Conservation (phyloP, 2,888 invertebrate species). For the Scaptodrosophila latifasciaeformis region DNA sequence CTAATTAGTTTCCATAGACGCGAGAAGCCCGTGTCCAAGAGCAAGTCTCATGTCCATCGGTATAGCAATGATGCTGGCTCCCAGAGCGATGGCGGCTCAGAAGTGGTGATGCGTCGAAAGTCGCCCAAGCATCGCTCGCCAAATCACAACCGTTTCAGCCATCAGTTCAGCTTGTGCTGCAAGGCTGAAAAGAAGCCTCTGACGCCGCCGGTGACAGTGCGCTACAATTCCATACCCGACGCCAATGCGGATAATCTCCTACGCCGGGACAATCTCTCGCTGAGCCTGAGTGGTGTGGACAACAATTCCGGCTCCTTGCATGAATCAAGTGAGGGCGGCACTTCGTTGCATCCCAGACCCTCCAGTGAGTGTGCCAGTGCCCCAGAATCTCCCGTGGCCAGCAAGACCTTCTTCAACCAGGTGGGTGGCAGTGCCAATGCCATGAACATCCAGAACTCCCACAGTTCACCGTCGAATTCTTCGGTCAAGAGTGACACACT, state of each 20-base stretch:
- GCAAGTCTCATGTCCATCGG: conserved; percentile 58
- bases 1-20: conserved; percentile 68
- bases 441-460: conserved; percentile 40
- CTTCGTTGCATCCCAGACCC: conserved; percentile 43
- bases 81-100: conserved; percentile 66
- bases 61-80: conserved; percentile 66
- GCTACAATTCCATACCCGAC: conserved; percentile 73
- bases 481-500: conserved; percentile 66
- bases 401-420: conserved; percentile 61
- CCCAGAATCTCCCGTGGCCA: conserved; percentile 72
- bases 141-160: conserved; percentile 74
- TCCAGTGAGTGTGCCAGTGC: conserved; percentile 72
- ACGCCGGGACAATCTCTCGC: conserved; percentile 65
- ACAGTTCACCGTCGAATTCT: conserved; percentile 69
- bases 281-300: conserved; percentile 66
- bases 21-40: conserved; percentile 56
- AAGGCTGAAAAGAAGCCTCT: conserved; percentile 71
- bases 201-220: conserved; percentile 73
- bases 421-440: conserved; percentile 28
- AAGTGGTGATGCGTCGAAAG: conserved; percentile 60
- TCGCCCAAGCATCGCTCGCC: conserved; percentile 68
- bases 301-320: conserved; percentile 57
- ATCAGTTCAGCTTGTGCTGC: conserved; percentile 74
- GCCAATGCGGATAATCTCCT: conserved; percentile 37
- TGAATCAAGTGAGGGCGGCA: conserved; percentile 57